Evolutionary conservation across 2,888 invertebrate species (phyloP).

Genomic region (Athrips mouffetella): DNA sequence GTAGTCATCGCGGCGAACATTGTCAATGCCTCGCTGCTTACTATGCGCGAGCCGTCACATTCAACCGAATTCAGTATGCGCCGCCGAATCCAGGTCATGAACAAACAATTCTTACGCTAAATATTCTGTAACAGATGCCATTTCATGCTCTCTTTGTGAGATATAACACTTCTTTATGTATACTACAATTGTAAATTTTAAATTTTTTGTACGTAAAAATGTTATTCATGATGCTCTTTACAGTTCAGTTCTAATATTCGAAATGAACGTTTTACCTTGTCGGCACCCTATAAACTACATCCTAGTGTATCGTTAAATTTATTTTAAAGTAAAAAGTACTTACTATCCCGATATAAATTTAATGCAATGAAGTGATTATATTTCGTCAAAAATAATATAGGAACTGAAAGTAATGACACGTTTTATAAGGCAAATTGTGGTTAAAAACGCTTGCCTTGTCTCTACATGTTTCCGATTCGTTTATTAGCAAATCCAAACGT

Average conservation of each 20-base stretch:
- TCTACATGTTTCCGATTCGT: slow-evolving; percentile 3
- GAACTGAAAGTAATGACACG: too few species aligned
- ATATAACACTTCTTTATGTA: slow-evolving; percentile 12
- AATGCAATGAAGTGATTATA: too few species aligned
- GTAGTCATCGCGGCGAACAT: slow-evolving; percentile 10
- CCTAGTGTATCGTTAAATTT: too few species aligned
- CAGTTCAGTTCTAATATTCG: too few species aligned
- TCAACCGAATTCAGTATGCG: slow-evolving; percentile 51
- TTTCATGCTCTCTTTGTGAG: slow-evolving; percentile 29
- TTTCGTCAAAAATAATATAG: too few species aligned
- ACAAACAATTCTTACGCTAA: slow-evolving; percentile 49
- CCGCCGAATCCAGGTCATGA: slow-evolving; percentile 63
- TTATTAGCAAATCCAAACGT: slow-evolving; percentile 18
- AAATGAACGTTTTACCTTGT: too few species aligned
- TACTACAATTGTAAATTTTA: too few species aligned
- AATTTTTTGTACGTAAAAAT: too few species aligned
- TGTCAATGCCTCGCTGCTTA: slow-evolving; percentile 30
- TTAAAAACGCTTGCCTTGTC: not conserved
- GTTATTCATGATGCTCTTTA: too few species aligned
- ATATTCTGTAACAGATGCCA: slow-evolving; percentile 36
- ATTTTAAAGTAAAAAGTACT: too few species aligned
- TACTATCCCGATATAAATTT: too few species aligned
- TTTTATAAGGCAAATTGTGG: not conserved
- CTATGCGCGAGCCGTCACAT: slow-evolving; percentile 43
- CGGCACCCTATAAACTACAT: too few species aligned